Conservation (phyloP, 2,888 invertebrate genomes). For the Lasioglossum vierecki region DNA sequence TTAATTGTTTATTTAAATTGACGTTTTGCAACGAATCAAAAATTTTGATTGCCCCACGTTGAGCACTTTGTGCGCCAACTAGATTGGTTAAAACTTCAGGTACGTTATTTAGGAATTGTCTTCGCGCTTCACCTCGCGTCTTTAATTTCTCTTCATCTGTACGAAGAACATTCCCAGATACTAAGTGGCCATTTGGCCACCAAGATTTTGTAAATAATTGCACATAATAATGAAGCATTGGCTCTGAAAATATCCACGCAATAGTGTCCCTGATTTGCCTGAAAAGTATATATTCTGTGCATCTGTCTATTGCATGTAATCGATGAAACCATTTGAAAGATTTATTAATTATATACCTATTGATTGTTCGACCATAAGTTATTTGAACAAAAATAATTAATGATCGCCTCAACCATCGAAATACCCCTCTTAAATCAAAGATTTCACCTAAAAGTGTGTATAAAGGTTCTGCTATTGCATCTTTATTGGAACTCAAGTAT, state of each 20-base stretch:
- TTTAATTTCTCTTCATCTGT: conserved; percentile 88
- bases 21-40: conserved; percentile 94
- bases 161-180: conserved; percentile 85
- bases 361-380: conserved; percentile 96
- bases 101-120: conserved; percentile 89
- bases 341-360: conserved; percentile 86
- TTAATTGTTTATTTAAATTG: conserved; percentile 94
- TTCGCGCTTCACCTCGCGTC: conserved; percentile 89
- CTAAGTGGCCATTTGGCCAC: conserved; percentile 94
- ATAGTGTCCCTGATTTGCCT: conserved; percentile 95
- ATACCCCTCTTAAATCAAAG: conserved; percentile 95
- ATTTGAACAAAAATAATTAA: conserved; percentile 96
- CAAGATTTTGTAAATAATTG: conserved; percentile 93
- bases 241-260: conserved; percentile 94
- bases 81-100: conserved; percentile 92
- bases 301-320: neutral
- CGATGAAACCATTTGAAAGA: neutral
- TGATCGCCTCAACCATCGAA: conserved; percentile 94
- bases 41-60: conserved; percentile 93
- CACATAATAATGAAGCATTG: conserved; percentile 95
- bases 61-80: conserved; percentile 93
- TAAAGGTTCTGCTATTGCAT: conserved; percentile 96
- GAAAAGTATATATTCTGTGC: conserved; percentile 68
- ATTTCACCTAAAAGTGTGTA: conserved; percentile 94
- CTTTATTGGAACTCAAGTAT: conserved; percentile 86